Conservation (phyloP, 2,113 vertebrate genomes). For the Gavia stellata region DNA sequence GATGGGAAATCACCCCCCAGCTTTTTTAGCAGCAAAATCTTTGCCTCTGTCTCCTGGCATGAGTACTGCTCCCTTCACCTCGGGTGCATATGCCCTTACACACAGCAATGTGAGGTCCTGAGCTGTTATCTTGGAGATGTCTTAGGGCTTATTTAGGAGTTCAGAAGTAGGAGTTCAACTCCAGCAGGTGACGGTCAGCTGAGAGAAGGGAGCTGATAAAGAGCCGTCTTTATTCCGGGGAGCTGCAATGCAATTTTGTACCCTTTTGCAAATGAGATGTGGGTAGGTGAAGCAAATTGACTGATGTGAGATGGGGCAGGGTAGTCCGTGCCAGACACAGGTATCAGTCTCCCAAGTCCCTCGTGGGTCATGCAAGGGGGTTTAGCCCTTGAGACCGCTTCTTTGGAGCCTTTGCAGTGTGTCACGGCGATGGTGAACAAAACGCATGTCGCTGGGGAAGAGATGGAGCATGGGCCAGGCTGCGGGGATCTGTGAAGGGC, state of each 20-base stretch:
- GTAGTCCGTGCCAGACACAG: not conserved
- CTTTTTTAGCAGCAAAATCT: not conserved
- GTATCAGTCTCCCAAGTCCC: not conserved
- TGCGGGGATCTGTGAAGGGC: not conserved
- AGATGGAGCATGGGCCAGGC: not conserved
- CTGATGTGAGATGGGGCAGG: not conserved
- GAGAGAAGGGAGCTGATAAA: not conserved
- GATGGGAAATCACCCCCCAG: not conserved
- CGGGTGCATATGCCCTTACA: not conserved
- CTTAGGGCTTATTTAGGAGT: not conserved
- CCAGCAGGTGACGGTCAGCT: not conserved
- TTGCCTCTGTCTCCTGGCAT: not conserved
- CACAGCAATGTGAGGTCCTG: not conserved
- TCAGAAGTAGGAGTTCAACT: not conserved
- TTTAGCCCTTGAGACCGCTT: not conserved
- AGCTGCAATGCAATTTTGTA: not conserved
- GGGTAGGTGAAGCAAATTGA: not conserved
- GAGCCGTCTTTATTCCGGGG: not conserved
- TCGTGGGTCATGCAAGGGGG: not conserved
- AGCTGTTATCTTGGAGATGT: not conserved
- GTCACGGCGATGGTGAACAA: not conserved
- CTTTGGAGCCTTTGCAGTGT: rapidly evolving
- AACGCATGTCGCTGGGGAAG: not conserved
- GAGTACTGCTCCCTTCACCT: not conserved
- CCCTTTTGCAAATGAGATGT: not conserved